These are phyloP conservation scores for Xyliphius kryptos DNA, from an alignment of 2,113 vertebrate species.

Conservation along the genomic window DNA sequence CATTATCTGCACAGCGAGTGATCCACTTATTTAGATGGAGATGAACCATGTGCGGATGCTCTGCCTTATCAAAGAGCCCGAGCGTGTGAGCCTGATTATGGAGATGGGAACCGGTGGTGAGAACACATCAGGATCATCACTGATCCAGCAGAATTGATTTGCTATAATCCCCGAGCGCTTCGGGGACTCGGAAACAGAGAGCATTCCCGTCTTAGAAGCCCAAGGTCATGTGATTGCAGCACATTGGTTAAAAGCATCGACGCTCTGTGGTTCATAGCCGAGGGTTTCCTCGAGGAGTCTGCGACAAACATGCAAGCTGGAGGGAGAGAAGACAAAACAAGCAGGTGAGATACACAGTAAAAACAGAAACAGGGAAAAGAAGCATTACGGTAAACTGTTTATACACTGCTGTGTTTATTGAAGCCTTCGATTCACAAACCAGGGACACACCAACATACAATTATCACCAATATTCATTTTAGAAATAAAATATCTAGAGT, in stretches of 20 bases:
- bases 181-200: slow-evolving; percentile 13
- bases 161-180: slow-evolving; percentile 29
- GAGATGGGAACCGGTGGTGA: slow-evolving; percentile 28
- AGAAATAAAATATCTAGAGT: no score
- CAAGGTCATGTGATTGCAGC: slow-evolving; percentile 31
- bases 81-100: slow-evolving; percentile 23
- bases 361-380: no score
- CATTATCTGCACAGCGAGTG: neutral
- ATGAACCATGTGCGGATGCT: slow-evolving; percentile 3
- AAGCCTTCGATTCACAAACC: no score
- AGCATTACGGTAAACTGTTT: no score
- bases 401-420: no score
- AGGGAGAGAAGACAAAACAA: no score
- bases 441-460: no score
- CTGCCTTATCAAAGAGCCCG: slow-evolving; percentile 22
- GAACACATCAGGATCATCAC: slow-evolving; percentile 29
- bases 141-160: slow-evolving; percentile 32
- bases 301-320: no score
- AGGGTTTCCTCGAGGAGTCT: no score
- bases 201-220: slow-evolving; percentile 4
- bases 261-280: no score
- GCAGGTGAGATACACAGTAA: no score
- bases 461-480: no score
- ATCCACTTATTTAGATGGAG: slow-evolving; percentile 9
- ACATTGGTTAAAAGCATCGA: neutral